Conservation (phyloP, 1,140 invertebrate species). For the Delia radicum region DNA sequence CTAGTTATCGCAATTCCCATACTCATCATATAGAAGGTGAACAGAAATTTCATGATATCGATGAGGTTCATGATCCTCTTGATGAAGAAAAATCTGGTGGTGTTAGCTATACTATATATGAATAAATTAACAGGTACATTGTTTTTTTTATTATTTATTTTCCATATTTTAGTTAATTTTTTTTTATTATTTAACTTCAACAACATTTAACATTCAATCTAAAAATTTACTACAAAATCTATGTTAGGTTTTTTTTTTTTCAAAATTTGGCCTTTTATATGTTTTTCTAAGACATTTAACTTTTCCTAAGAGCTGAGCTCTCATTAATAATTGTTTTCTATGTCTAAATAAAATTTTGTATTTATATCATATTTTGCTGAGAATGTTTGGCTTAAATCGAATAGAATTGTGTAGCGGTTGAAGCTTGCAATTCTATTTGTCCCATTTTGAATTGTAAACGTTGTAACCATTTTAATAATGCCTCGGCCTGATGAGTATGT, state of each 20-base stretch:
- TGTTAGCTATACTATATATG: constrained; percentile 41
- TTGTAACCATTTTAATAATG: constrained; percentile 83
- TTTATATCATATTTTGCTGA: neutral
- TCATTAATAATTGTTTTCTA: neutral
- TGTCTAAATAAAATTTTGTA: neutral
- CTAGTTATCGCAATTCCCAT: constrained; percentile 35
- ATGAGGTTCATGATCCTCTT: constrained; percentile 46
- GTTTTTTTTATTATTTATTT: no score
- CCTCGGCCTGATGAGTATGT: constrained; percentile 45
- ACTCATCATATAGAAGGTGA: constrained; percentile 43
- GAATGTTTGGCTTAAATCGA: constrained; percentile 45
- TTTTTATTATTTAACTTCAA: constrained; percentile 28
- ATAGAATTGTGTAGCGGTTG: constrained; percentile 63
- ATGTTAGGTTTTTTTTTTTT: neutral
- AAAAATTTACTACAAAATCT: neutral
- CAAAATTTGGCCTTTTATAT: neutral
- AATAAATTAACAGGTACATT: constrained; percentile 3
- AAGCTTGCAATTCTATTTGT: constrained; percentile 95
- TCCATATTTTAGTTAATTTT: constrained; percentile 28
- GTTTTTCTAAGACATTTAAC: neutral
- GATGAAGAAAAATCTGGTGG: constrained; percentile 33
- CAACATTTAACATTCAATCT: neutral
- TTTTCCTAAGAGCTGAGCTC: neutral
- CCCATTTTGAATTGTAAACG: constrained; percentile 96
- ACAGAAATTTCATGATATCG: constrained; percentile 33